phyloP scores from a whole-genome alignment of 2,797 vertebrate genomes.

The Ptychadena robeensis region DNA sequence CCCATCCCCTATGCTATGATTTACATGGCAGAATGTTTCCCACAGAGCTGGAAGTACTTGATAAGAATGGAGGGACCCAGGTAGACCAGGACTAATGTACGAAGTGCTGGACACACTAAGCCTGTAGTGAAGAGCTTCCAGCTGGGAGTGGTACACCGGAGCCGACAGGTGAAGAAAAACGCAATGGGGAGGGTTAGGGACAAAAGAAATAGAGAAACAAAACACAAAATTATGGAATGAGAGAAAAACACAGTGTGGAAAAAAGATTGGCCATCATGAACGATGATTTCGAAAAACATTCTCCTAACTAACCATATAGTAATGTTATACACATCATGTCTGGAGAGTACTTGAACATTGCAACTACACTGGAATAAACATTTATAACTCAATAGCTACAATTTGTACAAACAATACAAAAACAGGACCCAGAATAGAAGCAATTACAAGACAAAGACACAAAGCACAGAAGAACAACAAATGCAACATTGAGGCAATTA shows the following conservation, averaged over 20 bases:
- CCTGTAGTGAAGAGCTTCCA: conserved; percentile 97
- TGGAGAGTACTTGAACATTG: not conserved
- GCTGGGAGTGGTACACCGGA: conserved; percentile 88
- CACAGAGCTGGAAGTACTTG: conserved; percentile 94
- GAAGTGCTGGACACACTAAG: conserved; percentile 97
- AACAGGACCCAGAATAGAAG: not conserved
- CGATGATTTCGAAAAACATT: not conserved
- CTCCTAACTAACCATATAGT: not conserved
- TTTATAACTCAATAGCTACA: not conserved
- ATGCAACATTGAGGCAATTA: not conserved
- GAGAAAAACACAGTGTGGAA: conserved; percentile 55
- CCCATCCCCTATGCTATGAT: not conserved
- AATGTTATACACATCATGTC: not conserved
- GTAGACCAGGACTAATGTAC: conserved; percentile 86
- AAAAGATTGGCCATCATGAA: conserved; percentile 14
- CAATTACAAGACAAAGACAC: not conserved
- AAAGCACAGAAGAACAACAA: not conserved
- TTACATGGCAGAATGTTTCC: conserved; percentile 65
- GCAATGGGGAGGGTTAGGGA: conserved; percentile 59
- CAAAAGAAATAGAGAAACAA: conserved; percentile 52
- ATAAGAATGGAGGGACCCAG: conserved; percentile 94
- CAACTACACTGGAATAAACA: not conserved
- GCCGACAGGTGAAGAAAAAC: conserved; percentile 66
- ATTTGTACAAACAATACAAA: not conserved
- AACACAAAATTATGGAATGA: conserved; percentile 67